Evolutionary conservation across 2,113 vertebrate genomes (phyloP).

Genomic region (Centropus bengalensis): DNA sequence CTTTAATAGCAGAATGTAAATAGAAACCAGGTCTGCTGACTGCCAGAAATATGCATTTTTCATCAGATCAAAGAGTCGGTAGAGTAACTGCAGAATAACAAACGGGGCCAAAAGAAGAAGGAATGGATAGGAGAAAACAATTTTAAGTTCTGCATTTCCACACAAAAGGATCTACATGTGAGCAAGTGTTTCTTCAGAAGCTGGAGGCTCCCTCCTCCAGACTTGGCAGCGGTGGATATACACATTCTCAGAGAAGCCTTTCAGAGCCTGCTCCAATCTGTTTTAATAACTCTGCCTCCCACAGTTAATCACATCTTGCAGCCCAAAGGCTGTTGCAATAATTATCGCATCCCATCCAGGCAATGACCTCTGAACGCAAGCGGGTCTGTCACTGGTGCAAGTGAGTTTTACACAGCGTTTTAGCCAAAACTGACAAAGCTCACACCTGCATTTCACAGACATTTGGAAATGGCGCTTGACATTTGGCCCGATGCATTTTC

Average conservation of each 20-base stretch:
- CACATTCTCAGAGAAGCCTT: background rate
- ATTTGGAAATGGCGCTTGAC: background rate
- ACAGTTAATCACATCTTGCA: background rate
- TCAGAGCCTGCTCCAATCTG: background rate
- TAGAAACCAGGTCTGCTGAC: slow-evolving; percentile 6
- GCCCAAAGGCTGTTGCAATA: background rate
- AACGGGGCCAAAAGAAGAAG: background rate
- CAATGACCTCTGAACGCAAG: background rate
- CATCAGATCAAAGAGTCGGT: background rate
- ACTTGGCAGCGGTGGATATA: background rate
- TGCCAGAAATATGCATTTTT: slow-evolving; percentile 22
- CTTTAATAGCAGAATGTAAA: slow-evolving; percentile 5
- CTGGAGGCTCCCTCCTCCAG: background rate
- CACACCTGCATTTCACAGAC: background rate
- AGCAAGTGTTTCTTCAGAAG: background rate
- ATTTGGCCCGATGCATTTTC: background rate
- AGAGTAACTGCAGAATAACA: background rate
- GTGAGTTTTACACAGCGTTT: rapidly evolving
- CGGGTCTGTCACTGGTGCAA: background rate
- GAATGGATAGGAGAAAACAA: background rate
- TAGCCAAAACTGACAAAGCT: background rate
- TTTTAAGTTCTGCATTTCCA: background rate
- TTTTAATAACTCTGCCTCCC: background rate
- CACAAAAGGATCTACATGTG: background rate
- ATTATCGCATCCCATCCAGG: background rate